Evolutionary conservation across 2,888 invertebrate genomes (phyloP).

Genomic region (Dusona sp.): DNA sequence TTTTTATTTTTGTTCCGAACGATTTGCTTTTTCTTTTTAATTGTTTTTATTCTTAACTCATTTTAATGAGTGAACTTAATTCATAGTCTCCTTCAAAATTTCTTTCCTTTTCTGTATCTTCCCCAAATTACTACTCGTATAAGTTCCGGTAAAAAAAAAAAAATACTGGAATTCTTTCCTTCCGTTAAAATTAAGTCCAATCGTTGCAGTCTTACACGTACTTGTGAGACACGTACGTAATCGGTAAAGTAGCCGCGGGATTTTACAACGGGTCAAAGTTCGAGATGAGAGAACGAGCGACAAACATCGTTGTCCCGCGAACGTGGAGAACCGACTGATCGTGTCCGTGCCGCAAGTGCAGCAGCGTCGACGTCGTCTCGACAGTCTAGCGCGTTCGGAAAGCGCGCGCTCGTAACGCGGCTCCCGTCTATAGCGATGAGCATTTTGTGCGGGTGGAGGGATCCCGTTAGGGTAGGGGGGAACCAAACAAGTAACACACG

Average conservation of each 20-base stretch:
- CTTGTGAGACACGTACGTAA: constrained; percentile 50
- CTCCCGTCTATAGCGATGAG: constrained; percentile 77
- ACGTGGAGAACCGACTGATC: constrained; percentile 82
- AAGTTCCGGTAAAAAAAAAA: background rate
- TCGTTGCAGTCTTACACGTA: constrained; percentile 5
- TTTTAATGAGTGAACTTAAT: background rate
- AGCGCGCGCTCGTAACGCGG: constrained; percentile 78
- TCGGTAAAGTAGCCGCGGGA: constrained; percentile 58
- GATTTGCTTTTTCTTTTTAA: background rate
- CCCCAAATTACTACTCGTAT: background rate
- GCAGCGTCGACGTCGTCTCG: constrained; percentile 58
- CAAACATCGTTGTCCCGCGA: constrained; percentile 78
- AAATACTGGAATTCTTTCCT: background rate
- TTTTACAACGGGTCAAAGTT: constrained; percentile 74
- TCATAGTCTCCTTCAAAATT: background rate
- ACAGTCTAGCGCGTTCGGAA: constrained; percentile 68
- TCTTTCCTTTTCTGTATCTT: background rate
- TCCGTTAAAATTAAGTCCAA: background rate
- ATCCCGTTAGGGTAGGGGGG: constrained; percentile 18
- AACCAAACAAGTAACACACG: background rate
- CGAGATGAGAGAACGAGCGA: constrained; percentile 64
- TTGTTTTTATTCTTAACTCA: background rate
- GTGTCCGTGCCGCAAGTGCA: constrained; percentile 66
- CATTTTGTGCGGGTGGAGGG: constrained; percentile 65
- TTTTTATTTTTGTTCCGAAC: background rate